A percentile compares a stretch with the other conserved stretches of the same genome.
Conservation (phyloP, 2,113 vertebrate genomes). For the Colinus virginianus region DNA sequence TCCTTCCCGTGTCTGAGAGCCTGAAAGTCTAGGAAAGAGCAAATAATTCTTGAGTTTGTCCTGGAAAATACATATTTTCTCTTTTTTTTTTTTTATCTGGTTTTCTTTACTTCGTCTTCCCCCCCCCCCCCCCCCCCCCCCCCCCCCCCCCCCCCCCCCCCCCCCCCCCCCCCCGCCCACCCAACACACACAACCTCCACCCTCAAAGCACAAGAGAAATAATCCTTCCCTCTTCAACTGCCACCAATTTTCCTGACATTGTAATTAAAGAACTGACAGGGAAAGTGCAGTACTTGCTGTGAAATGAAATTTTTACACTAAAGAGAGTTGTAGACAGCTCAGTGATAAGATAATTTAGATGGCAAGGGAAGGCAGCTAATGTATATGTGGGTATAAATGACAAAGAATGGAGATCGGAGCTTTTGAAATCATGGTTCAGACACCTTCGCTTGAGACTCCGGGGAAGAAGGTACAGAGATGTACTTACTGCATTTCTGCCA, state of each 20-base stretch:
- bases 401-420: conserved; percentile 41
- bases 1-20: not conserved
- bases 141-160: not conserved
- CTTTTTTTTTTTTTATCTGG: not conserved
- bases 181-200: not conserved
- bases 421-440: conserved; percentile 27
- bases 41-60: not conserved
- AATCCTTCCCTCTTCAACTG: conserved; percentile 41
- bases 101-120: not conserved
- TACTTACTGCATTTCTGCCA: conserved; percentile 50
- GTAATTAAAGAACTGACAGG: conserved; percentile 71
- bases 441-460: conserved; percentile 4
- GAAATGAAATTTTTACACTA: conserved; percentile 71
- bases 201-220: conserved; percentile 36
- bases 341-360: conserved; percentile 82
- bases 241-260: conserved; percentile 63
- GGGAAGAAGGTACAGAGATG: conserved; percentile 47
- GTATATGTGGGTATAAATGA: conserved; percentile 67
- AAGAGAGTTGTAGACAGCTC: conserved; percentile 72
- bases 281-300: conserved; percentile 70
- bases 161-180: not conserved
- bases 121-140: not conserved
- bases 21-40: not conserved
- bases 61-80: not conserved
- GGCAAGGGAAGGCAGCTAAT: conserved; percentile 69